Evolutionary conservation across 2,888 invertebrate genomes (phyloP).

Genomic region (Odontothrips loti): DNA sequence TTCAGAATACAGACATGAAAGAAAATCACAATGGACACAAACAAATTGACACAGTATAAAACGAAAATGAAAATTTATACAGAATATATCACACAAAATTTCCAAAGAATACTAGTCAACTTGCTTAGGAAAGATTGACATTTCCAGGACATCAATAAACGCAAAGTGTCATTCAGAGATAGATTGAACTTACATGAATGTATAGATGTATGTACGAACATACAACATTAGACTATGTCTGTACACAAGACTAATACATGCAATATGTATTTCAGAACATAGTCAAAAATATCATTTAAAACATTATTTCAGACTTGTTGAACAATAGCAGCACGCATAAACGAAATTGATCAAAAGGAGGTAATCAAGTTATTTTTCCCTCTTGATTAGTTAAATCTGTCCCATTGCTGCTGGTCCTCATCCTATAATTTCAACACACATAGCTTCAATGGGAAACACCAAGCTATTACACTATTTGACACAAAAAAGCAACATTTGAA

Average conservation of each 20-base stretch:
- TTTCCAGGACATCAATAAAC: constrained; percentile 6
- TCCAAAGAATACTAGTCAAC: constrained; percentile 23
- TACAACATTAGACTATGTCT: constrained; percentile 15
- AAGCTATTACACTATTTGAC: not conserved
- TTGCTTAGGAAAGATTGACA: constrained; percentile 18
- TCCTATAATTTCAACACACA: not conserved
- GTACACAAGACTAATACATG: not conserved
- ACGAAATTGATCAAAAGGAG: not conserved
- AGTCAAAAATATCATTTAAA: constrained; percentile 24
- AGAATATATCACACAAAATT: constrained; percentile 21
- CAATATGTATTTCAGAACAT: constrained; percentile 10
- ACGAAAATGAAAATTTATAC: constrained; percentile 11
- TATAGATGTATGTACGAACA: constrained; percentile 34
- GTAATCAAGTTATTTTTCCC: not conserved
- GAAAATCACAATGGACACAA: constrained; percentile 22
- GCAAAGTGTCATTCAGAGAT: constrained; percentile 2
- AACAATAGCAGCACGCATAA: constrained; percentile 9
- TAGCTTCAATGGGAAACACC: not conserved
- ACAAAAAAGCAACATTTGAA: not conserved
- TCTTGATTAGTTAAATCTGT: not conserved
- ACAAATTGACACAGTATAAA: constrained; percentile 24
- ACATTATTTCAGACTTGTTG: constrained; percentile 27
- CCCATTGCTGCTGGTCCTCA: constrained; percentile 12
- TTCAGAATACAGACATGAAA: constrained; percentile 6
- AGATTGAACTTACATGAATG: constrained; percentile 32